Evolutionary conservation across 2,113 vertebrate species (phyloP).

Genomic region (Rafetus swinhoei): DNA sequence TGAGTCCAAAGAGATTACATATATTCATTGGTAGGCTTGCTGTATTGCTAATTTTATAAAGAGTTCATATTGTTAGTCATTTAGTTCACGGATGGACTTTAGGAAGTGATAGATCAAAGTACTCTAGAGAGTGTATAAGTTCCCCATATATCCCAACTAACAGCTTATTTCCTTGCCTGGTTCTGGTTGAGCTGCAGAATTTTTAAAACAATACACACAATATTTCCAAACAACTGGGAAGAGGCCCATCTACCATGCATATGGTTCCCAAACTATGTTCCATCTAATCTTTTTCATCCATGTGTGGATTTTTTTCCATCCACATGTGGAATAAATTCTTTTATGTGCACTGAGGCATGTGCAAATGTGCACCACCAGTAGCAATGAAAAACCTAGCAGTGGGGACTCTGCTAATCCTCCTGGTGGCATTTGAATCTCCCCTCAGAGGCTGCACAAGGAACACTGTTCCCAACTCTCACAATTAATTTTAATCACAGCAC

Average conservation of each 20-base stretch:
- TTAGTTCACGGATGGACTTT: background rate
- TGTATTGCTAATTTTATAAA: background rate
- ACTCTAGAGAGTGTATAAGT: background rate
- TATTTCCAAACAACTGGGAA: background rate
- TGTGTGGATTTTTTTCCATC: too few species aligned
- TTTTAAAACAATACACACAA: background rate
- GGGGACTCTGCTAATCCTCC: too few species aligned
- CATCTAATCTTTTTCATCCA: too few species aligned
- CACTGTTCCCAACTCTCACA: background rate
- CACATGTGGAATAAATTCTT: too few species aligned
- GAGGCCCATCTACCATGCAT: background rate
- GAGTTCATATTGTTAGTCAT: background rate
- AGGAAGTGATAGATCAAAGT: background rate
- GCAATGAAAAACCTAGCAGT: too few species aligned
- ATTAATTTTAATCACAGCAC: background rate
- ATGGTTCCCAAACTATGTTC: background rate
- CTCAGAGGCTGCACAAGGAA: too few species aligned
- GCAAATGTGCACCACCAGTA: too few species aligned
- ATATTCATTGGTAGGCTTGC: background rate
- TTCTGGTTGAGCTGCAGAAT: background rate
- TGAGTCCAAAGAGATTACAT: background rate
- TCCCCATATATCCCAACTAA: background rate
- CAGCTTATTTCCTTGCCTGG: background rate
- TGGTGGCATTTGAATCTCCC: too few species aligned
- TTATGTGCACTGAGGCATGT: too few species aligned